Percentiles rank a stretch among this genome's conserved stretches.
Conservation (phyloP, 1,140 invertebrate genomes). For the Hypsibius dujardini region DNA sequence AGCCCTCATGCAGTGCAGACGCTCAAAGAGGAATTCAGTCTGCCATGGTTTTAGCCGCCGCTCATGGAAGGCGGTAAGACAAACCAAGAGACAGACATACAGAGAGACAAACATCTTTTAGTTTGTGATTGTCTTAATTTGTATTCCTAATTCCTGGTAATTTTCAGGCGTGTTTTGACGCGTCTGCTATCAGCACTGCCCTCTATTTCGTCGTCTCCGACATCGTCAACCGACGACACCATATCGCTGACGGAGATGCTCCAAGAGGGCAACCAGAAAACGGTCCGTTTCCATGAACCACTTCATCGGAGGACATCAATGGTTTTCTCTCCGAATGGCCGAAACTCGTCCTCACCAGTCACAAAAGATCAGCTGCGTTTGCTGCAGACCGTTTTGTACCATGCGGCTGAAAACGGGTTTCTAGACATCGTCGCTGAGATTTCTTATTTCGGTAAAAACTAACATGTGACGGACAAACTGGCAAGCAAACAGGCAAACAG, state of each 20-base stretch:
- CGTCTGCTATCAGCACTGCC: too few relatives aligned
- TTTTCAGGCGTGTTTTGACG: too few relatives aligned
- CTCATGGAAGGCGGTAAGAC: background rate
- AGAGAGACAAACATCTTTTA: too few relatives aligned
- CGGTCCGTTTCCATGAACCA: too few relatives aligned
- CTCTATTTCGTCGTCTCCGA: background rate
- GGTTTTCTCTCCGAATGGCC: too few relatives aligned
- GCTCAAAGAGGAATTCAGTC: conserved; percentile 46
- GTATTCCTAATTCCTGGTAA: too few relatives aligned
- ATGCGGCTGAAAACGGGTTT: conserved; percentile 70
- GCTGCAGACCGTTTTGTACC: conserved; percentile 85
- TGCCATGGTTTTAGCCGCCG: background rate
- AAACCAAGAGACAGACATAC: too few relatives aligned
- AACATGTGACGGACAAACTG: background rate
- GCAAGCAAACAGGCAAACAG: background rate
- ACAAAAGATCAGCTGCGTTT: too few relatives aligned
- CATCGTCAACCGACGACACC: background rate
- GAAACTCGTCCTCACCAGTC: too few relatives aligned
- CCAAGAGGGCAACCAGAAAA: background rate
- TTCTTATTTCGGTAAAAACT: conserved; percentile 36
- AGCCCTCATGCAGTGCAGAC: conserved; percentile 57
- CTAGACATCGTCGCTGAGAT: conserved; percentile 34
- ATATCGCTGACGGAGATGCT: background rate
- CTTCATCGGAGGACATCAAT: too few relatives aligned
- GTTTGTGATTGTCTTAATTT: too few relatives aligned